phyloP scores from a whole-genome alignment of 2,888 invertebrate species.

The Anodontia alba region DNA sequence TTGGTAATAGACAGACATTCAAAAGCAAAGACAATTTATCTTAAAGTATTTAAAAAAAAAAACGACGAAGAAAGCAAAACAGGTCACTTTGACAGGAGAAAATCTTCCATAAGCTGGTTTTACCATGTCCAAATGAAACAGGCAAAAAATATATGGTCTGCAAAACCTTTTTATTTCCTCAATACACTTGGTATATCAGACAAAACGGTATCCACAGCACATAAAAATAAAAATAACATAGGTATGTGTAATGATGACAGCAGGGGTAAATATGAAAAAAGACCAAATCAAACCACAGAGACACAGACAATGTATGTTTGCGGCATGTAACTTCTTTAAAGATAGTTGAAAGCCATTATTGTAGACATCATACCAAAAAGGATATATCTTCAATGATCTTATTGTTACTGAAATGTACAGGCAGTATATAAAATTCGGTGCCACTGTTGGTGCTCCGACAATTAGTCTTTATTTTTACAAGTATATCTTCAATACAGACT shows the following conservation, averaged over 20 bases:
- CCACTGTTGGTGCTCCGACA: neutral
- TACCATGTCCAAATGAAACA: neutral
- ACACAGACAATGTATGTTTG: no score
- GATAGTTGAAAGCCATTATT: no score
- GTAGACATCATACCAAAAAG: neutral
- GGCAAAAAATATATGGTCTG: neutral
- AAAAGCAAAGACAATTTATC: neutral
- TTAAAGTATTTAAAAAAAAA: neutral
- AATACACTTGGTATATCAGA: neutral
- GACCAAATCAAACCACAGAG: no score
- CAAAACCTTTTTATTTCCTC: neutral
- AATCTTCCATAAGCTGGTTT: neutral
- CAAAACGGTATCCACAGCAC: neutral
- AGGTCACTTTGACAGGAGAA: neutral
- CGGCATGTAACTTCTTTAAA: no score
- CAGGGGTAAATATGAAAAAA: no score
- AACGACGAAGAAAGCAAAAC: neutral
- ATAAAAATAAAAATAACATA: no score
- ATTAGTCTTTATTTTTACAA: constrained; percentile 14
- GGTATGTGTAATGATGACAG: no score
- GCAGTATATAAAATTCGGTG: neutral
- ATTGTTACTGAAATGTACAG: neutral
- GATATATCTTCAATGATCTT: neutral
- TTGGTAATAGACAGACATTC: neutral
- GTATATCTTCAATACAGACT: constrained; percentile 28